Evolutionary conservation across 2,888 invertebrate genomes (phyloP).

Genomic region (Himalopsyche kuldschensis): DNA sequence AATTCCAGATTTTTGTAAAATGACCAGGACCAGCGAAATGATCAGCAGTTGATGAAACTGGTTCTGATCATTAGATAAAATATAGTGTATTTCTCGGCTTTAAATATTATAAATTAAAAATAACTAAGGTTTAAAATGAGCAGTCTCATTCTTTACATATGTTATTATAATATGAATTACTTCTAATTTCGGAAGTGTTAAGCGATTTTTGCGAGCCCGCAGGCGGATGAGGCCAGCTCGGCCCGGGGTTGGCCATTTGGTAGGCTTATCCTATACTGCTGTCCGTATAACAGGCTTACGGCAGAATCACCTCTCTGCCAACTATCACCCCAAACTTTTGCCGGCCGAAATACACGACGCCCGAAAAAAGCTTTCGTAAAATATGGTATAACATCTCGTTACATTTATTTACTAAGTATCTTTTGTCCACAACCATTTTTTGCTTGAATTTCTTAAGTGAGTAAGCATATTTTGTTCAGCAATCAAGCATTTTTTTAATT

Average conservation of each 20-base stretch:
- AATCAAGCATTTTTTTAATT: no score
- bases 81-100: no score
- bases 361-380: constrained; percentile 2
- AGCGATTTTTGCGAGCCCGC: not conserved
- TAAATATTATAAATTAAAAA: no score
- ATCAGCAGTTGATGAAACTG: no score
- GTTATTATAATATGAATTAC: not conserved
- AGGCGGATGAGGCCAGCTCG: not conserved
- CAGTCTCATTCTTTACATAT: no score
- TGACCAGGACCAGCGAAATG: no score
- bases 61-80: no score
- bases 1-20: no score
- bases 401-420: not conserved
- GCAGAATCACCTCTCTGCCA: not conserved
- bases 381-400: constrained; percentile 16
- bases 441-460: no score
- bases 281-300: constrained; percentile 33
- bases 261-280: constrained; percentile 31
- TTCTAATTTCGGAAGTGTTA: not conserved
- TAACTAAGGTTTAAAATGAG: no score
- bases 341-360: not conserved
- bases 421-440: no score
- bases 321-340: not conserved
- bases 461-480: no score
- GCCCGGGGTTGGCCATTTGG: constrained; percentile 30